Conservation (phyloP, 92 coral and sea anemone genomes). For the Palythoa heliodiscus region DNA sequence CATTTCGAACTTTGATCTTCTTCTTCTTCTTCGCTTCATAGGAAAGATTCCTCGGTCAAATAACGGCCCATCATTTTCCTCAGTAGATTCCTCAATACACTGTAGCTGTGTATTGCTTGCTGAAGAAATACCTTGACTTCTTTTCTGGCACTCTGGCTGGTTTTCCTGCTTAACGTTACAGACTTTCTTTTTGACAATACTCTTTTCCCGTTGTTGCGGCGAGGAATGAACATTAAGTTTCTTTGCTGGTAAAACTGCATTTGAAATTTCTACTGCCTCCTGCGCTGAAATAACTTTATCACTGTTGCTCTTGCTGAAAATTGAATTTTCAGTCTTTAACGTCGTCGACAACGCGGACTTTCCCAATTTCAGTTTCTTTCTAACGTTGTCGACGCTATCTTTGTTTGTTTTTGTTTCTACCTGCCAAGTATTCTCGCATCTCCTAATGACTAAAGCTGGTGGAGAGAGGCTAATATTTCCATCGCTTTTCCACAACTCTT, state of each 20-base stretch:
- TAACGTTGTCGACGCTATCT: constrained; percentile 32
- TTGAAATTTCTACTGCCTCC: constrained; percentile 38
- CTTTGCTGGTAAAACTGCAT: constrained; percentile 35
- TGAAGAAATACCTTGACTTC: not conserved
- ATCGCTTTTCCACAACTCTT: constrained; percentile 1
- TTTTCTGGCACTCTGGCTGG: not conserved
- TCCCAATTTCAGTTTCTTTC: constrained; percentile 48
- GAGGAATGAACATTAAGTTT: not conserved
- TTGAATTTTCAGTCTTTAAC: not conserved
- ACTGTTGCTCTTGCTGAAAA: not conserved
- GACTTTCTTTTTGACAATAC: constrained; percentile 17
- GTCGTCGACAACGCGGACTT: constrained; percentile 6
- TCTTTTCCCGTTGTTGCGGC: constrained; percentile 25
- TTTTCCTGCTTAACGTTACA: not conserved
- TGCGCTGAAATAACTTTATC: constrained; percentile 29
- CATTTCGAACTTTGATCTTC: constrained; percentile 41
- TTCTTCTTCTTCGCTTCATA: constrained; percentile 40
- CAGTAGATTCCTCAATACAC: constrained; percentile 2
- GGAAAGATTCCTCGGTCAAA: constrained; percentile 38
- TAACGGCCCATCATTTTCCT: constrained; percentile 22
- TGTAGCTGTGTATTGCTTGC: not conserved
- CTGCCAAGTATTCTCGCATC: constrained; percentile 83
- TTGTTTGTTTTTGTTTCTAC: constrained; percentile 69
- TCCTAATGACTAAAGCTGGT: constrained; percentile 77
- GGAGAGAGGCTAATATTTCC: constrained; percentile 66